These are phyloP conservation scores for Drosophila greeni DNA, from an alignment of 2,888 invertebrate genomes.

Conservation along the genomic window DNA sequence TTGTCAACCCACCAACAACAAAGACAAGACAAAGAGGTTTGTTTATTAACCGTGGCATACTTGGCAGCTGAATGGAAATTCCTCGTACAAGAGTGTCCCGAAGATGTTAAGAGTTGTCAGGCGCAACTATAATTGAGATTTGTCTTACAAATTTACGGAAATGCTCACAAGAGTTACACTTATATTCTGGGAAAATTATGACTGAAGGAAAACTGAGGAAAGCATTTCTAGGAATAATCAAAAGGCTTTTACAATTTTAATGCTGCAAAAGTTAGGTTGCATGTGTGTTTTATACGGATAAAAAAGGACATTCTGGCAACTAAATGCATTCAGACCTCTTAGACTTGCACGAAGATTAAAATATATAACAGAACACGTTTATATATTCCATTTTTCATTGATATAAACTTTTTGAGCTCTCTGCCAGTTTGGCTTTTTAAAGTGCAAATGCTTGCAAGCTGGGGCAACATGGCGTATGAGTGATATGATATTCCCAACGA, in stretches of 20 bases:
- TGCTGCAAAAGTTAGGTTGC: neutral
- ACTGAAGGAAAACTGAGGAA: neutral
- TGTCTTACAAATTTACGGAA: conserved; percentile 3
- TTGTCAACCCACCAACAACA: conserved; percentile 9
- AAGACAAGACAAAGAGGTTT: conserved; percentile 15
- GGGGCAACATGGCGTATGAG: conserved; percentile 6
- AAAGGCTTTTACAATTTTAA: neutral
- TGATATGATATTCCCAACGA: neutral
- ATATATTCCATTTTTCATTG: neutral
- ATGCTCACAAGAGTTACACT: neutral
- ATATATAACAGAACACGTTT: neutral
- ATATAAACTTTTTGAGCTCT: neutral
- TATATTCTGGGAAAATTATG: neutral
- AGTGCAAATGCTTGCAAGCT: neutral
- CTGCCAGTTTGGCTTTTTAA: neutral
- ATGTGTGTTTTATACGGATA: neutral
- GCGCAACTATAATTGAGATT: conserved; percentile 11
- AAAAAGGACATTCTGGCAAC: neutral
- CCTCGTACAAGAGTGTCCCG: neutral
- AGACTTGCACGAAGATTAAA: neutral
- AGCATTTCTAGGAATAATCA: neutral
- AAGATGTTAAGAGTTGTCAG: conserved; percentile 9
- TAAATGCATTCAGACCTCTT: neutral
- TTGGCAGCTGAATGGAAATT: conserved; percentile 19
- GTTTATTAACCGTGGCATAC: conserved; percentile 34